Evolutionary conservation across 2,888 invertebrate species (phyloP).

Genomic region (Scaeva pyrastri): DNA sequence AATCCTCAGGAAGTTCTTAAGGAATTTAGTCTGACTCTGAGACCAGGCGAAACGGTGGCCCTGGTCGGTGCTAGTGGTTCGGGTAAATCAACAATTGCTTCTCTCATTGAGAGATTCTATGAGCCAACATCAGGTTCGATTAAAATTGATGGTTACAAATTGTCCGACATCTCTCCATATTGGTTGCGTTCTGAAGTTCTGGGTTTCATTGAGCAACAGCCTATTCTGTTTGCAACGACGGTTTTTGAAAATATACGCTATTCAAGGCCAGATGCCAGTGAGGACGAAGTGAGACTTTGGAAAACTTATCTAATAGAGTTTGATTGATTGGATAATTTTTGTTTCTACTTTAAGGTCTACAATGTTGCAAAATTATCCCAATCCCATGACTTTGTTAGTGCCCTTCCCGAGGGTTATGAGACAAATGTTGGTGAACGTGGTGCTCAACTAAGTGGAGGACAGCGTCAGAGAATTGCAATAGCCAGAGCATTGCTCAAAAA

Average conservation of each 20-base stretch:
- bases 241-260: conserved; percentile 97
- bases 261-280: conserved; percentile 89
- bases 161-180: conserved; percentile 85
- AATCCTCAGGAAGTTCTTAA: conserved; percentile 89
- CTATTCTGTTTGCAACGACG: conserved; percentile 95
- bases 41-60: conserved; percentile 95
- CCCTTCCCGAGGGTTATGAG: conserved; percentile 92
- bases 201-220: conserved; percentile 97
- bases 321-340: not conserved
- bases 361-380: conserved; percentile 94
- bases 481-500: conserved; percentile 96
- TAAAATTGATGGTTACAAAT: conserved; percentile 82
- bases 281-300: conserved; percentile 86
- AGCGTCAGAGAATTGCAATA: conserved; percentile 97
- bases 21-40: conserved; percentile 92
- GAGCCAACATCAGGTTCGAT: conserved; percentile 82
- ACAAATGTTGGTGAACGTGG: conserved; percentile 96
- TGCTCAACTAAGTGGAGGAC: conserved; percentile 96
- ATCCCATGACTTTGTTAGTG: conserved; percentile 94
- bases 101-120: conserved; percentile 92
- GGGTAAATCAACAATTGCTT: conserved; percentile 97
- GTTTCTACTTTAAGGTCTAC: conserved; percentile 85
- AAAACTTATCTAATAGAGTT: not conserved
- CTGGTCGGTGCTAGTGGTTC: conserved; percentile 96
- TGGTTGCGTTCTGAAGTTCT: conserved; percentile 94